Base-by-base conservation (phyloP, 2,113 vertebrate species). In the Pluvianellus socialis region DNA sequence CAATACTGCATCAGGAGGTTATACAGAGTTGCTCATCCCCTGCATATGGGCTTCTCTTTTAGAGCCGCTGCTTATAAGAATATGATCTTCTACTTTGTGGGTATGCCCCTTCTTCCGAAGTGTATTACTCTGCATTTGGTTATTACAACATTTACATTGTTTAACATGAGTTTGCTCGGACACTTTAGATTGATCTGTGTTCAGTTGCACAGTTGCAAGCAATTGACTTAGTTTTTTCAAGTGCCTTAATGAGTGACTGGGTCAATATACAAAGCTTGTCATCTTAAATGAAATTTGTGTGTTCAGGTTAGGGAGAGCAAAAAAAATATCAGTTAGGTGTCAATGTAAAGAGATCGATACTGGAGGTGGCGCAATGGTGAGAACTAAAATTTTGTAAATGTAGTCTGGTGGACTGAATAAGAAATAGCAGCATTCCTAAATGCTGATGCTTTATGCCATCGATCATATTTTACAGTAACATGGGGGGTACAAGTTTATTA, bases 131-230 rank as follows among this genome's bases (percentile, higher is more conserved):
- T 86, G 56, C 5, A 12, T 62, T 82, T 75, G 8, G 6, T 50
- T 63, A 27, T 1, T 1, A 4, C 81, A 74, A 62, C 49, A 50
- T 50, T 50, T 50, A 50, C 22, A 22, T 22, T 22, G 21, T 49
- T 49, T 49, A 49, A 49, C 7, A 4, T 3, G 7, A 42, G 32
- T 49, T 86, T 0, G 0, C 49, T 86, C n/a, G 14, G 49, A 9
- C 33, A 15, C 50, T 91, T 83, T 10, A 19, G 9, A n/a, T 77
- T 82, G 45, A 56, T 56, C 52, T 81, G 27, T 83, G 24, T 71
- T 62, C 42, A 42, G 35, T 45, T 84, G 47, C 59, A 35, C 61
- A 59, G 52, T 59, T 75, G 61, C 32, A 81, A 72, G 35, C 28
- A n/a, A 15, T 35, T 44, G 35, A 58, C 14, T 73, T 85, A 38